Evolutionary conservation across 1,140 invertebrate species (phyloP), one percentile per base, ranked within the genome.

Genomic region (Leptinotarsa texana): DNA sequence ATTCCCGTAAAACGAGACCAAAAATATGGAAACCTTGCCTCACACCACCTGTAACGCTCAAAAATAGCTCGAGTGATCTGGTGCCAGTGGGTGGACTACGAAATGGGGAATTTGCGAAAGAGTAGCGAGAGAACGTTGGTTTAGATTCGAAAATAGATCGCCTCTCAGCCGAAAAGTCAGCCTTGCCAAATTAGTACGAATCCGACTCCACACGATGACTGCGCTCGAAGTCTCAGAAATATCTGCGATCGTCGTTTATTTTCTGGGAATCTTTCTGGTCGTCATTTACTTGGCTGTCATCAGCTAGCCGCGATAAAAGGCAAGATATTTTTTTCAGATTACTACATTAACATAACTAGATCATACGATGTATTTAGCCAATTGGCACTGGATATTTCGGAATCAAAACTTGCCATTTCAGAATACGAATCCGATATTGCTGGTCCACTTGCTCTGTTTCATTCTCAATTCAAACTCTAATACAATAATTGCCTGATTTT

Each of bases 271-370:
- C 24, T 66, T 79, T 22, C 65, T 79, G 33, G 63, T 77, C 49
- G 73, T 69, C n/a, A 69, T 79, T 48, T 79, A 77, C 49, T 22
- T 79, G 15, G 75, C 77, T 27, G 67, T 79, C 27, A 76, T 79
- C 21, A 73, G 75, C 49, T 79, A 69, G 62, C 21, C 61, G 11
- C 42, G 18, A 24, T n/a, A 47, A 47, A 65, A 73, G 71, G 71
- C 71, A 73, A 73, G 71, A 65, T 57, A 57, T 73, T 33, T 47
- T 42, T 17, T 65, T 62, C 63, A 65, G 63, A 65, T 65, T 18
- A 65, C 63, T 15, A 22, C 63, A 65, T 65, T 65, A 65, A 65
- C 21, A 65, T 8, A 18, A 65, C 21, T 22, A 18, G 33, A 11
- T 42, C 33, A 2, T 42, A 11, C 33, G 33, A 42, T 42, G 33